These are phyloP conservation scores for Pandemis heparana DNA, from an alignment of 2,888 invertebrate species.

Conservation along the genomic window DNA sequence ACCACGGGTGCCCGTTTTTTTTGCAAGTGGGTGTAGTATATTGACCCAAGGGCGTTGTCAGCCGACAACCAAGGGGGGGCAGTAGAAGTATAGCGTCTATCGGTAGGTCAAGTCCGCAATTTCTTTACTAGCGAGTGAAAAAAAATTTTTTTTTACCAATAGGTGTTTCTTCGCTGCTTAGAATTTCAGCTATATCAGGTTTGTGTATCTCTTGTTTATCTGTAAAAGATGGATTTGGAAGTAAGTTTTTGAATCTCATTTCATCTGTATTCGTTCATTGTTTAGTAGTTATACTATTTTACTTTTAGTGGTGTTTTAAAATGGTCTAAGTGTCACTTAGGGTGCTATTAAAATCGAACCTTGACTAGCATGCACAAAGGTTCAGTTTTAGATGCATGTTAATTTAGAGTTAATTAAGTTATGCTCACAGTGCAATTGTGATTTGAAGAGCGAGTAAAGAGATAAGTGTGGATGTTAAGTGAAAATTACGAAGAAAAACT, in stretches of 20 bases:
- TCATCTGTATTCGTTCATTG: not conserved
- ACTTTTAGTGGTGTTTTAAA: too few species aligned
- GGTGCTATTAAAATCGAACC: too few species aligned
- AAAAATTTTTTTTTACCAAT: not conserved
- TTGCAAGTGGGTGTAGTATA: too few species aligned
- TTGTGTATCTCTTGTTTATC: slow-evolving; percentile 11
- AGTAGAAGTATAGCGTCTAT: too few species aligned
- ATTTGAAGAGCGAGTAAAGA: not conserved
- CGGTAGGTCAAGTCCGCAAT: too few species aligned
- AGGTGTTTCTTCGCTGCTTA: not conserved
- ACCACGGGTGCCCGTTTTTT: too few species aligned
- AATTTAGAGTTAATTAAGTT: not conserved
- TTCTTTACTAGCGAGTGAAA: not conserved
- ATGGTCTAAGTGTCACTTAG: too few species aligned
- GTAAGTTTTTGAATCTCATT: not conserved
- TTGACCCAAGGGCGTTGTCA: too few species aligned
- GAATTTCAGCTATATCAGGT: not conserved
- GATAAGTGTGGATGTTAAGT: not conserved
- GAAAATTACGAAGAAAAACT: not conserved
- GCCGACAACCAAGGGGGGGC: too few species aligned
- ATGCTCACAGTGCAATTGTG: not conserved
- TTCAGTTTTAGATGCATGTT: too few species aligned
- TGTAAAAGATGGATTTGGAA: slow-evolving; percentile 11
- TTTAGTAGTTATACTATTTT: not conserved
- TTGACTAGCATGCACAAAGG: too few species aligned